Conservation (phyloP, 2,113 vertebrate species). For the Myocastor coypus region DNA sequence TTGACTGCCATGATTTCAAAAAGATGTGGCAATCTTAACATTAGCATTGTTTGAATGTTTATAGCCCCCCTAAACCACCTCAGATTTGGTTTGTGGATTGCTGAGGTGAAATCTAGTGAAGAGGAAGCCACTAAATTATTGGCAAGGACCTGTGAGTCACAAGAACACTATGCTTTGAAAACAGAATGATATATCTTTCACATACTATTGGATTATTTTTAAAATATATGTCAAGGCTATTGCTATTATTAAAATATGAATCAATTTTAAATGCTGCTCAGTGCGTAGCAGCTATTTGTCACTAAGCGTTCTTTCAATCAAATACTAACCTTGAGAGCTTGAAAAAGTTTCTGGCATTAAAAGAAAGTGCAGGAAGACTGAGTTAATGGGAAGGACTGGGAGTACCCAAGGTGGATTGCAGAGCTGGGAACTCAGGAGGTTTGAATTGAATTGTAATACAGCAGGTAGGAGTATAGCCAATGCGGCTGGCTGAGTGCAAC, state of each 20-base stretch:
- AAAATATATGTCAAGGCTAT: neutral
- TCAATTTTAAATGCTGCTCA: conserved; percentile 10
- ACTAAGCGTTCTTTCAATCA: neutral
- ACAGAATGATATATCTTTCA: neutral
- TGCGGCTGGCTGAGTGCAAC: neutral
- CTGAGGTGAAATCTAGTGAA: neutral
- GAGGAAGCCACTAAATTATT: neutral
- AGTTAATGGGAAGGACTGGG: neutral
- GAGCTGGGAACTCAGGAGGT: neutral
- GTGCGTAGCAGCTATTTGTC: neutral
- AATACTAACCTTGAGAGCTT: neutral
- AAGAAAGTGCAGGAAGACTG: neutral
- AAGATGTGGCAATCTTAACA: neutral
- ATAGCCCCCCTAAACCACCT: neutral
- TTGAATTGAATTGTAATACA: neutral
- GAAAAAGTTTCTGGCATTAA: neutral
- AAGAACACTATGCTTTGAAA: neutral
- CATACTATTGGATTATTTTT: neutral
- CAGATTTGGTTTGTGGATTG: neutral
- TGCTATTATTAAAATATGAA: conserved; percentile 29
- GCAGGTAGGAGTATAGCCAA: neutral
- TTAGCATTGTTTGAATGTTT: neutral
- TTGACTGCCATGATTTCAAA: conserved; percentile 31
- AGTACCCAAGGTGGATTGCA: neutral
- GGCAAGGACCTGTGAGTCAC: neutral